Percentiles rank a stretch among this genome's conserved stretches.
These are phyloP conservation scores for Raillietiella orientalis DNA, from an alignment of 2,888 invertebrate genomes.

Conservation along the genomic window DNA sequence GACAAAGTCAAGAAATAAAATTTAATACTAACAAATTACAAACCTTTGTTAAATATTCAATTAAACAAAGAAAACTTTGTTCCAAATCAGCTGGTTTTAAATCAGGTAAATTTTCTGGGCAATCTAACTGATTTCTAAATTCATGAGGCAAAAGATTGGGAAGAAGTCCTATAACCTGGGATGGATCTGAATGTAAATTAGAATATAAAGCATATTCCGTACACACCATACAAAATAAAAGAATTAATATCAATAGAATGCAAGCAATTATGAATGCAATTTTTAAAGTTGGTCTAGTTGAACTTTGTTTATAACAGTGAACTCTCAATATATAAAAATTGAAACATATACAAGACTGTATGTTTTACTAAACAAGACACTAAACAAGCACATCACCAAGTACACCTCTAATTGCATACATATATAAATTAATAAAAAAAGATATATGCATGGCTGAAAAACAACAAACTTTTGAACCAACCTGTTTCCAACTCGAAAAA, in stretches of 20 bases:
- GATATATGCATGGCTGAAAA: too few species aligned
- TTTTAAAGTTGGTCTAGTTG: neutral
- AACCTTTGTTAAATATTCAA: conserved; percentile 53
- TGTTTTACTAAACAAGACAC: too few species aligned
- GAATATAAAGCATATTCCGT: too few species aligned
- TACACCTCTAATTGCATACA: neutral
- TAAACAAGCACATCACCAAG: neutral
- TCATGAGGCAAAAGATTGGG: conserved; percentile 43
- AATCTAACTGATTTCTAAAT: conserved; percentile 17
- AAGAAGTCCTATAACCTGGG: conserved; percentile 75
- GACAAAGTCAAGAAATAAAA: conserved; percentile 5
- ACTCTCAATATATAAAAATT: conserved; percentile 4
- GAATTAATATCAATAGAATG: conserved; percentile 4
- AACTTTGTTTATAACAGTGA: neutral
- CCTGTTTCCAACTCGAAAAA: conserved; percentile 55
- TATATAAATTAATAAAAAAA: too few species aligned
- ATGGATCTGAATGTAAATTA: conserved; percentile 29
- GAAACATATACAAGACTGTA: neutral
- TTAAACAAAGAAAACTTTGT: conserved; percentile 52
- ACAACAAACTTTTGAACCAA: too few species aligned
- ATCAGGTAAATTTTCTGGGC: conserved; percentile 20
- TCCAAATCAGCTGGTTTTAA: conserved; percentile 55
- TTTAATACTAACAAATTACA: conserved; percentile 5
- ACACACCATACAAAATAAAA: conserved; percentile 3
- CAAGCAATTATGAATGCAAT: too few species aligned